Evolutionary conservation across 2,113 vertebrate species (phyloP), one percentile per base, ranked within the genome.

Genomic region (Peromyscus polionotus): DNA sequence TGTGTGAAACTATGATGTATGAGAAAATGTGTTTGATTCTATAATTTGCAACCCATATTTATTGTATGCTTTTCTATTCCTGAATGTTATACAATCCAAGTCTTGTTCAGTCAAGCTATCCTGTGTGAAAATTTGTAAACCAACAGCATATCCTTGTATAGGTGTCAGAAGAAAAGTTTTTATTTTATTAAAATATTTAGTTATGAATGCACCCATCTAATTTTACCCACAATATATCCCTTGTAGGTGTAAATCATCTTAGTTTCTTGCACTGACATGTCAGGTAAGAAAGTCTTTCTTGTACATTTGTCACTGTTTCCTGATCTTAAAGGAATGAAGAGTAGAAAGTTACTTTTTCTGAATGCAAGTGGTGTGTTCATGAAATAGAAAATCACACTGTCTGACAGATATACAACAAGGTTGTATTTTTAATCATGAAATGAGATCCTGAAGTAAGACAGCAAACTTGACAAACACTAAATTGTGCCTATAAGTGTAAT

Each of bases 331-430:
- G 26, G 7, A 97, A 83, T 45, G 59, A 93, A 86, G 68, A 42
- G 72, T 86, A 89, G 45, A 77, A 85, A 89, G 20, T n/a, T 79
- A 80, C 59, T 89, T 7, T 77, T n/a, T 89, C 31, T 83, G 91
- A 96, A 86, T 65, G 13, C 42, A 91, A 86, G 20, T 22, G 63
- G 13, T 87, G 20, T 76, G n/a, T 70, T 80, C 70, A 89, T 89
- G 42, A 93, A 95, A 83, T 31, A 86, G 72, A 89, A 95, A 97
- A 61, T 87, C 63, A 90, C 92, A 2, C 42, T 72, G 26, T 16
- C n/a, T 93, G 65, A 54, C 51, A 86, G 45, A 72, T 0, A 87
- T 10, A 93, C 39, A 51, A 36, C 88, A 65, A 72, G 10, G 19
- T 67, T 88, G 0, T 20, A 76, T 95, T 95, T 94, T 94, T 92